Evolutionary conservation across 2,797 vertebrate genomes (phyloP).

Genomic region (Epinephelus awoara): DNA sequence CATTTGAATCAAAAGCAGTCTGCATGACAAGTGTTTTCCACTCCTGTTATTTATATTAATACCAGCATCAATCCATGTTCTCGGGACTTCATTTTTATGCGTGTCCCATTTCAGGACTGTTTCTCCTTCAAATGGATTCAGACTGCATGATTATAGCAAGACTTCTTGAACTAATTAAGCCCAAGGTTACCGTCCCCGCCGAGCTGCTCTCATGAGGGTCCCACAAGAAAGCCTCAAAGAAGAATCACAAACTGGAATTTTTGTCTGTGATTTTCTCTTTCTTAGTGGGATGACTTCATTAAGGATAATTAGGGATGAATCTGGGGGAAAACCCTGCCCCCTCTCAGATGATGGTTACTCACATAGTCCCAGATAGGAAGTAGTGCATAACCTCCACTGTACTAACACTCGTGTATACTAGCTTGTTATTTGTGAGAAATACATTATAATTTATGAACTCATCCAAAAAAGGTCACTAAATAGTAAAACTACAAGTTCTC

Average conservation of each 20-base stretch:
- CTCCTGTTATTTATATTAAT: slow-evolving; percentile 54
- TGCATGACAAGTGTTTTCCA: slow-evolving; percentile 52
- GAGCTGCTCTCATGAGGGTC: slow-evolving; percentile 34
- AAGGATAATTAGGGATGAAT: slow-evolving; percentile 31
- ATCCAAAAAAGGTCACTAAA: background rate
- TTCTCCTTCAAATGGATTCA: slow-evolving; percentile 56
- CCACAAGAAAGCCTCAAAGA: slow-evolving; percentile 32
- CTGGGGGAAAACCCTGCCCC: background rate
- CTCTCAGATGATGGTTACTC: slow-evolving; percentile 23
- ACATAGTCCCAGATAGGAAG: background rate
- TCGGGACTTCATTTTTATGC: slow-evolving; percentile 43
- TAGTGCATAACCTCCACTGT: background rate
- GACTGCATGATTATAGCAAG: slow-evolving; percentile 43
- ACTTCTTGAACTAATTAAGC: slow-evolving; percentile 72
- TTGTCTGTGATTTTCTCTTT: slow-evolving; percentile 26
- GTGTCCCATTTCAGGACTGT: slow-evolving; percentile 44
- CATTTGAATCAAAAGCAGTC: slow-evolving; percentile 40
- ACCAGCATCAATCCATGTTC: slow-evolving; percentile 28
- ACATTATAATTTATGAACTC: background rate
- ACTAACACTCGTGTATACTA: background rate
- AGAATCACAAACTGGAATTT: slow-evolving; percentile 41
- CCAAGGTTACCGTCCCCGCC: slow-evolving; percentile 50
- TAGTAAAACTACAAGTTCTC: background rate
- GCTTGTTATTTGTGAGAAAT: slow-evolving; percentile 1
- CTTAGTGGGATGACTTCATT: slow-evolving; percentile 51